phyloP scores from a whole-genome alignment of 2,888 invertebrate species.

The Lepeophtheirus nordmannii region DNA sequence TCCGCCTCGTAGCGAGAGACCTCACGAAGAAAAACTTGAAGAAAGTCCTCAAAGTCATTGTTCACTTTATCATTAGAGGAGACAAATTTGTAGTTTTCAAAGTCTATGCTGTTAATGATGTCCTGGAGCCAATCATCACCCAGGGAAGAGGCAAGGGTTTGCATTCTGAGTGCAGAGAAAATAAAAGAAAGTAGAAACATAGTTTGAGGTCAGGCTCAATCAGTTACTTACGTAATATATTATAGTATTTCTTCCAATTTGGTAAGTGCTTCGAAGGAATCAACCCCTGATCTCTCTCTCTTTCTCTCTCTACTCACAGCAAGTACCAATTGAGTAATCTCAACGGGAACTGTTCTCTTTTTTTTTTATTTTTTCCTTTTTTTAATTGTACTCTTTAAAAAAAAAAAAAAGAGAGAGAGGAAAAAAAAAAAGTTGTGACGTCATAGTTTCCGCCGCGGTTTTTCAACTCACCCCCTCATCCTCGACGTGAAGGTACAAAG shows the following conservation, averaged over 20 bases:
- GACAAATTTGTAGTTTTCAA: not conserved
- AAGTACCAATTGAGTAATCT: too few relatives aligned
- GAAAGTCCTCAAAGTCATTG: not conserved
- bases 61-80: not conserved
- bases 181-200: too few relatives aligned
- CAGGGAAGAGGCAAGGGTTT: not conserved
- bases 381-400: not conserved
- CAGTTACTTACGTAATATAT: too few relatives aligned
- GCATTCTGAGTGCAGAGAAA: too few relatives aligned
- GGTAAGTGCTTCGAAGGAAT: too few relatives aligned
- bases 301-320: too few relatives aligned
- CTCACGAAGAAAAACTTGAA: not conserved
- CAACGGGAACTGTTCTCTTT: not conserved
- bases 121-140: slow-evolving; percentile 1
- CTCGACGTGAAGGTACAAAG: not conserved
- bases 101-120: not conserved
- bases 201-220: too few relatives aligned
- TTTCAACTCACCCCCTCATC: not conserved
- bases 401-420: not conserved
- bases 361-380: too few relatives aligned
- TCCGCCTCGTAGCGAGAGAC: slow-evolving; percentile 1
- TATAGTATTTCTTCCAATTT: too few relatives aligned
- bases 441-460: not conserved
- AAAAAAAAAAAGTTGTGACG: not conserved
- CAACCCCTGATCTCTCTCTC: too few relatives aligned